Conservation (phyloP, 1,140 invertebrate species). For the Apocrypta bakeri region DNA sequence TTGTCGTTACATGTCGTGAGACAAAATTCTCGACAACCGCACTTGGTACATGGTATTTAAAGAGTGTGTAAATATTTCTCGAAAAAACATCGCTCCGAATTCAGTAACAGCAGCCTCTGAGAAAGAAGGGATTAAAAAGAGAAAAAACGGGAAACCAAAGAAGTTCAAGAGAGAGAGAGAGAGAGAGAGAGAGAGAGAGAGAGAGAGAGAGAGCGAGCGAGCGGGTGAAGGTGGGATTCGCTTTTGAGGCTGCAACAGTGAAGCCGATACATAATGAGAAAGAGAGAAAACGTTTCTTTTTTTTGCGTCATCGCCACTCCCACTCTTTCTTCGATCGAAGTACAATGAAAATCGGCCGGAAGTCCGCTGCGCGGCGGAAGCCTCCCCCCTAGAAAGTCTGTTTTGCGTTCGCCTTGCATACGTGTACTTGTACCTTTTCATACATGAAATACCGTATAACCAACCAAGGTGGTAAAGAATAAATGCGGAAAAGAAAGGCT, state of each 20-base stretch:
- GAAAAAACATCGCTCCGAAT: not conserved
- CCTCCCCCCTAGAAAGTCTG: not conserved
- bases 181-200: constrained; percentile 40
- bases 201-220: not conserved
- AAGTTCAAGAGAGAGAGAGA: not conserved
- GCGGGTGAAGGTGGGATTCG: constrained; percentile 42
- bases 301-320: constrained; percentile 39
- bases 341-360: constrained; percentile 63
- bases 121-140: not conserved
- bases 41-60: too few species aligned
- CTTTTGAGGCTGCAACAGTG: constrained; percentile 40
- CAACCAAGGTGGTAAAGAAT: not conserved
- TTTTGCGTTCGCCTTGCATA: not conserved
- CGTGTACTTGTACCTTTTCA: not conserved
- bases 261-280: constrained; percentile 21
- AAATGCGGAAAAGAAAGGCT: not conserved
- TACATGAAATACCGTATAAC: not conserved
- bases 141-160: not conserved
- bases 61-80: too few species aligned
- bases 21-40: too few species aligned
- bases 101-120: not conserved
- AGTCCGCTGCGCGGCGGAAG: constrained; percentile 56
- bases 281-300: constrained; percentile 57
- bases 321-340: constrained; percentile 41
- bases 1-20: too few species aligned